Evolutionary conservation across 2,888 invertebrate genomes (phyloP).

Genomic region (Lagria hirta): DNA sequence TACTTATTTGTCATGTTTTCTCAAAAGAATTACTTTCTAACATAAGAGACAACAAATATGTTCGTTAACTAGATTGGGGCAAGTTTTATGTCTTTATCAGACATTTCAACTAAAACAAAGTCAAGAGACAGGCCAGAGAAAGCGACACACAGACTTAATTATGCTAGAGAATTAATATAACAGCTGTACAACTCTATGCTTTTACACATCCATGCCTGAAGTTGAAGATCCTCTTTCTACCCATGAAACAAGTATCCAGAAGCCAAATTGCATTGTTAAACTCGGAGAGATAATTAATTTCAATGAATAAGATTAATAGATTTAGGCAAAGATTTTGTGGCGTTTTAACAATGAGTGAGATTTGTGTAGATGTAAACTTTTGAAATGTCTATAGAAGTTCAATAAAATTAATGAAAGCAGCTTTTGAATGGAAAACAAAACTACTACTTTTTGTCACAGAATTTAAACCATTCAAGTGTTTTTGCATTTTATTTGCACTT

Average conservation of each 20-base stretch:
- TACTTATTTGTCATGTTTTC: too few relatives aligned
- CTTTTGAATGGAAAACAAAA: too few relatives aligned
- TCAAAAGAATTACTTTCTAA: too few relatives aligned
- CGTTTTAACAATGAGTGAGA: too few relatives aligned
- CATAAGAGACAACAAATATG: slow-evolving; percentile 7
- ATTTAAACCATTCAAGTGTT: too few relatives aligned
- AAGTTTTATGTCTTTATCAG: slow-evolving; percentile 21
- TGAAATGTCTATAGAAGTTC: too few relatives aligned
- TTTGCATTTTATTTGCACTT: too few relatives aligned
- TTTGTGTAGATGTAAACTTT: too few relatives aligned
- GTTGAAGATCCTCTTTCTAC: slow-evolving; percentile 14
- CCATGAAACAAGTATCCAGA: slow-evolving; percentile 23
- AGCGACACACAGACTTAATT: slow-evolving; percentile 15
- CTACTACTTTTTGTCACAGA: too few relatives aligned
- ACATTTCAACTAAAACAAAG: slow-evolving; percentile 2
- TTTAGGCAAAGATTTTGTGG: slow-evolving; percentile 37
- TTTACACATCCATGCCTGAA: too few relatives aligned
- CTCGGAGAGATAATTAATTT: slow-evolving; percentile 35
- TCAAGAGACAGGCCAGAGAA: too few relatives aligned
- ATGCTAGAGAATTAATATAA: slow-evolving; percentile 13
- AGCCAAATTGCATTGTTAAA: slow-evolving; percentile 34
- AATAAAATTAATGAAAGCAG: too few relatives aligned
- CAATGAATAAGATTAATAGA: slow-evolving; percentile 40
- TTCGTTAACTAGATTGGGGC: slow-evolving; percentile 9
- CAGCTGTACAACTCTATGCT: slow-evolving; percentile 15